Evolutionary conservation across 2,113 vertebrate genomes (phyloP), one percentile per base, ranked within the genome.

Genomic region (Nesospiza acunhae): DNA sequence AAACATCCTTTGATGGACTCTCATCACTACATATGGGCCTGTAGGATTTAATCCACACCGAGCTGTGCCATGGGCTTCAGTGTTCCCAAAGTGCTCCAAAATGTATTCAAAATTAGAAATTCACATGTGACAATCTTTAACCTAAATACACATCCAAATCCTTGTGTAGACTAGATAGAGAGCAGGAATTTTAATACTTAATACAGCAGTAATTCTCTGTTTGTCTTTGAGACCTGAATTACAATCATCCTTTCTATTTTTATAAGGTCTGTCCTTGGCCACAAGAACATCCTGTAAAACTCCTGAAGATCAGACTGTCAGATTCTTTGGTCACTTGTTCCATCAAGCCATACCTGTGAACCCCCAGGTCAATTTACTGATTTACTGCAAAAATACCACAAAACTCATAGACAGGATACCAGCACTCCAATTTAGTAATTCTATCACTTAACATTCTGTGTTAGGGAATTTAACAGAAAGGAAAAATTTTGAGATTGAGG

Each of bases 21-120:
- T 55, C 2, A 0, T 47, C 63, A 8, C 41, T 26, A 1, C 9
- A 9, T 13, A 52, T 24, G n/a, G 10, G 8, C 7, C 50, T 27
- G 9, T 4, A 77, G 68, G 60, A 59, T 67, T 79, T 59, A 37
- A 68, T 42, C 13, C 47, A 68, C 18, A 8, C 8, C 13, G 18
- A 86, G 26, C 37, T 83, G 56, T 23, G 13, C 39, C 50, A 11
- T 3, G 15, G 68, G 15, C 10, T 62, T 86, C 55, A 66, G 8
- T 9, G 7, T 37, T 60, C 28, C 10, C n/a, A 44, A 19, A 7
- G 6, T 35, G 27, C 58, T 79, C 53, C 39, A n/a, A 68, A 56
- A 35, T 22, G 39, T 1, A 39, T 60, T 47, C 21, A 62, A 47
- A 42, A 30, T 72, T 28, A 39, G 31, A 37, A 55, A 75, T 26